phyloP scores from a whole-genome alignment of 37 sponge, comb jelly and placozoan genomes.

The Agelas oroides region DNA sequence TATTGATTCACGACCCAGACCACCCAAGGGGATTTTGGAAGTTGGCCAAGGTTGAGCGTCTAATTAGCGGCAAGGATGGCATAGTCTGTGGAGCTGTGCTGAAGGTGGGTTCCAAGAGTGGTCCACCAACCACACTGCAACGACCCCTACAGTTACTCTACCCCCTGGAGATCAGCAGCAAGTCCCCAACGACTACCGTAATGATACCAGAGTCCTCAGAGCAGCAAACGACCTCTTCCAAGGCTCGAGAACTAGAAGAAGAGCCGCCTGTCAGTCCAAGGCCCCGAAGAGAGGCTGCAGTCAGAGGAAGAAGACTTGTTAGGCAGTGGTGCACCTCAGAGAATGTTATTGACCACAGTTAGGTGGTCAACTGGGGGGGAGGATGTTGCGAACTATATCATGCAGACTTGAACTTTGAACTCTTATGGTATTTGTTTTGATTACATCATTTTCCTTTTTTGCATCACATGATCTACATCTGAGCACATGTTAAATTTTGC shows the following conservation, averaged over 20 bases:
- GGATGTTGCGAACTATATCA: not conserved
- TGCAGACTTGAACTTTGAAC: not conserved
- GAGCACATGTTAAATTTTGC: too few species aligned
- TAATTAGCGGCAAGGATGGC: conserved; percentile 40
- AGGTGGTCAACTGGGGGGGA: conserved; percentile 9
- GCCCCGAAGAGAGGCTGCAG: not conserved
- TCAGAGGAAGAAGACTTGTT: not conserved
- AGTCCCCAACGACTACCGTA: not conserved
- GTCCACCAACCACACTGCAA: conserved; percentile 28
- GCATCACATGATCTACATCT: not conserved
- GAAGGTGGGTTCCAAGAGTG: conserved; percentile 15
- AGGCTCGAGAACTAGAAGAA: not conserved
- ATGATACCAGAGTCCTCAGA: not conserved
- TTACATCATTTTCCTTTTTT: not conserved
- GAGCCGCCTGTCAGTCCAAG: not conserved
- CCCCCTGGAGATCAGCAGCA: conserved; percentile 38
- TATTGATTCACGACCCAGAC: conserved; percentile 42
- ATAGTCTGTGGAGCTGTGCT: conserved; percentile 35
- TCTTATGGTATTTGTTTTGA: not conserved
- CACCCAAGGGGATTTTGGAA: conserved; percentile 51
- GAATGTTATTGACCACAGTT: not conserved
- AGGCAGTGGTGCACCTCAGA: not conserved
- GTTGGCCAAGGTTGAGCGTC: conserved; percentile 15
- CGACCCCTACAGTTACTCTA: conserved; percentile 35
- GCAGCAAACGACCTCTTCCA: not conserved